phyloP scores from a whole-genome alignment of 2,797 vertebrate species.

The Hemibagrus guttatus region DNA sequence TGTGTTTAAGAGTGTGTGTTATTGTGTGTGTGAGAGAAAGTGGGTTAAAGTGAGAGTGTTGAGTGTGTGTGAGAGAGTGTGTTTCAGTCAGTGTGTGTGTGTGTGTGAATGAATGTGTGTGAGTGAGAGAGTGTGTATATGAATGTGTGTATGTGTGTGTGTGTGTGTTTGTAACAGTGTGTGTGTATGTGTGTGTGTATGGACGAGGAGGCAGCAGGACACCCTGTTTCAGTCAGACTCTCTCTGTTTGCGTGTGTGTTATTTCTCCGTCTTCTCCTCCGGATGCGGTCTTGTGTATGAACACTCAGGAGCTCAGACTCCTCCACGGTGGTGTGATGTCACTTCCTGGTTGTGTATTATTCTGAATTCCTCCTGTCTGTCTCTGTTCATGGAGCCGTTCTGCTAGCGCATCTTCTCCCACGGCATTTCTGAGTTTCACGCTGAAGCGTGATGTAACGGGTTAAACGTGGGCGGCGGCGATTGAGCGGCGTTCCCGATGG shows the following conservation, averaged over 20 bases:
- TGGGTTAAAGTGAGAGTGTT: no score
- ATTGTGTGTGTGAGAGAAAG: no score
- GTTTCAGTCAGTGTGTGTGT: background rate
- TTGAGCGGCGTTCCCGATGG: slow-evolving; percentile 18
- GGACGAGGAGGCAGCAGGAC: background rate
- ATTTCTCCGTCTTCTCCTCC: background rate
- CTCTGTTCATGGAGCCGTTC: background rate
- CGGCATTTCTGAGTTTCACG: background rate
- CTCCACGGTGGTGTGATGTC: background rate
- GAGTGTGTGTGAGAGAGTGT: no score
- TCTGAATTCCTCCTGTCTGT: background rate
- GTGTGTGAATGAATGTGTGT: background rate
- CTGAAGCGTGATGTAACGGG: background rate
- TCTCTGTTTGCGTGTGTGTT: background rate
- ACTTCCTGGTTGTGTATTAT: background rate
- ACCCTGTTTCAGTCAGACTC: background rate
- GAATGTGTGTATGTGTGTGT: background rate
- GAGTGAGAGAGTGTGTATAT: no score
- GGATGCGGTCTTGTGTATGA: background rate
- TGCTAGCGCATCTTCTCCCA: background rate
- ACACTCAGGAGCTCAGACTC: background rate
- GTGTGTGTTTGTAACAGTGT: background rate
- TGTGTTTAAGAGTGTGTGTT: no score
- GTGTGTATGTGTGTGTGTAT: background rate
- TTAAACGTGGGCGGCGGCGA: background rate